Evolutionary conservation across 1,140 invertebrate genomes (phyloP).

Genomic region (Ceratosolen fusciceps): DNA sequence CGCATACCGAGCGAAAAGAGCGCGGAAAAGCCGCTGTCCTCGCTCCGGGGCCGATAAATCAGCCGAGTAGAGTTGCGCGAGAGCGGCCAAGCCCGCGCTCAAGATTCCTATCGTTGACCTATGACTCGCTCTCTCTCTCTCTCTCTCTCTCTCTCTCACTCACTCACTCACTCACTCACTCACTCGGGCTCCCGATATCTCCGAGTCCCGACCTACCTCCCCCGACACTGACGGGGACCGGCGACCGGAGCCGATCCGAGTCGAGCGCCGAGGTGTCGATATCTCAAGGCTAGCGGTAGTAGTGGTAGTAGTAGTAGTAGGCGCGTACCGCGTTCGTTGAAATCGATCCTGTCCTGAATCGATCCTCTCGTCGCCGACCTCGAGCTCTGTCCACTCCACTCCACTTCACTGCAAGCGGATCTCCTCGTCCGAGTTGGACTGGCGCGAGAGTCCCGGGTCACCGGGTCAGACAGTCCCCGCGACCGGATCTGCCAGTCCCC

Average conservation of each 20-base stretch:
- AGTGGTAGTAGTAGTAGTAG: too few relatives aligned
- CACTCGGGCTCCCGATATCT: too few relatives aligned
- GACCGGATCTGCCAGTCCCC: too few relatives aligned
- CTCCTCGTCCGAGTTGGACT: background rate
- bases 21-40: conserved; percentile 37
- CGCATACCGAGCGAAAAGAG: background rate
- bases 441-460: background rate
- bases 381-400: background rate
- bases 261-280: conserved; percentile 20
- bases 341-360: too few relatives aligned
- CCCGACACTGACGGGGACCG: background rate
- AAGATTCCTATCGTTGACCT: conserved; percentile 42
- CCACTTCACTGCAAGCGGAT: background rate
- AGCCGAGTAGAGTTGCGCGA: conserved; percentile 11
- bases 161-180: too few relatives aligned
- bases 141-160: too few relatives aligned
- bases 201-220: background rate
- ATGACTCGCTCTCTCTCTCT: conserved; percentile 14
- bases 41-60: conserved; percentile 41
- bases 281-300: conserved; percentile 34
- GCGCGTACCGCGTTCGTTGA: conserved; percentile 1
- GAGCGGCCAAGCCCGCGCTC: conserved; percentile 4
- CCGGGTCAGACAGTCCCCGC: too few relatives aligned
- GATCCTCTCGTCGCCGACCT: too few relatives aligned
- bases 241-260: background rate